phyloP scores from a whole-genome alignment of 2,797 vertebrate genomes.

The Valencia hispanica region DNA sequence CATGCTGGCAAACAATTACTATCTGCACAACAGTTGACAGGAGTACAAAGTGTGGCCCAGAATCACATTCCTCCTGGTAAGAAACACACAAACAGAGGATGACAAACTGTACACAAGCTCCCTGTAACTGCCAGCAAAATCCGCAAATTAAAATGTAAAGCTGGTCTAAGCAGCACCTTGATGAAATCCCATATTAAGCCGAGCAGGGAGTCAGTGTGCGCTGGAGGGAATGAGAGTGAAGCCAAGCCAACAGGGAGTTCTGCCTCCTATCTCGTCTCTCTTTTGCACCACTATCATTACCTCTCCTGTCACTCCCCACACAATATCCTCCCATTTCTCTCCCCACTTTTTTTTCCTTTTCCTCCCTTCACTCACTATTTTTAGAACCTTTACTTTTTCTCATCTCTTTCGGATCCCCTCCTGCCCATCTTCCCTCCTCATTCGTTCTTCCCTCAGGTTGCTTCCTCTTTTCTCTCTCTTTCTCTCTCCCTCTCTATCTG shows the following conservation, averaged over 20 bases:
- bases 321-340: constrained; percentile 55
- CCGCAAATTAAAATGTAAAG: constrained; percentile 77
- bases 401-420: constrained; percentile 19
- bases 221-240: constrained; percentile 70
- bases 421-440: background rate
- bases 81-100: constrained; percentile 42
- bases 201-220: constrained; percentile 66
- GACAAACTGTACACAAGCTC: constrained; percentile 39
- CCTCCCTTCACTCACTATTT: constrained; percentile 36
- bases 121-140: constrained; percentile 55
- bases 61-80: constrained; percentile 45
- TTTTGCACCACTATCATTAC: constrained; percentile 63
- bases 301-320: constrained; percentile 59
- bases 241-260: constrained; percentile 64
- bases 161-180: constrained; percentile 72
- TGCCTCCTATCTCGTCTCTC: constrained; percentile 55
- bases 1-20: constrained; percentile 38
- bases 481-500: constrained; percentile 57
- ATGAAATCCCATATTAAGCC: constrained; percentile 75
- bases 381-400: constrained; percentile 38
- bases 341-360: constrained; percentile 5
- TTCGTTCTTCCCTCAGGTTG: constrained; percentile 49
- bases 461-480: constrained; percentile 26
- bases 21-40: constrained; percentile 43
- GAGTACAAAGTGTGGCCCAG: constrained; percentile 38